These are phyloP conservation scores for Drosophila eugracilis DNA, from an alignment of 1,140 invertebrate genomes.

Conservation along the genomic window DNA sequence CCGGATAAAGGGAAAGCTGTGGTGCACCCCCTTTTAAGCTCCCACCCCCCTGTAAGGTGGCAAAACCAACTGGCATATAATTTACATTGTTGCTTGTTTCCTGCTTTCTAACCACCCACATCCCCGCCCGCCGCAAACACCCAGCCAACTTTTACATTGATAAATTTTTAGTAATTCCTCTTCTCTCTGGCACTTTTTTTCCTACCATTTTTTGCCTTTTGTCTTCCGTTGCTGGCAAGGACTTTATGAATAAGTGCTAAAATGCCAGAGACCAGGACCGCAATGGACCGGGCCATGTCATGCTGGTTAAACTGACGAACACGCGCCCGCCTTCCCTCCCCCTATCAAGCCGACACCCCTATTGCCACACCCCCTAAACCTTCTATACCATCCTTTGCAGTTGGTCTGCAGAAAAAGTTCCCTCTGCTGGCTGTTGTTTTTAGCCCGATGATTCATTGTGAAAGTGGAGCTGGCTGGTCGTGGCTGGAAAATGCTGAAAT, in stretches of 20 bases:
- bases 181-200: slow-evolving; percentile 58
- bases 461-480: slow-evolving; percentile 64
- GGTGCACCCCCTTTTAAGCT: neutral
- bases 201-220: slow-evolving; percentile 12
- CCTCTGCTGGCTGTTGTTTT: slow-evolving; percentile 54
- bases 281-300: slow-evolving; percentile 84
- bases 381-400: slow-evolving; percentile 11
- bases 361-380: neutral
- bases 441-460: slow-evolving; percentile 74
- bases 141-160: slow-evolving; percentile 75
- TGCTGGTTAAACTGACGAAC: slow-evolving; percentile 84
- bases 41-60: slow-evolving; percentile 4
- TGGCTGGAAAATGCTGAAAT: slow-evolving; percentile 57
- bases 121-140: neutral
- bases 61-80: slow-evolving; percentile 76
- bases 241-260: slow-evolving; percentile 84
- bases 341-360: too few species aligned
- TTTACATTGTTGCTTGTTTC: slow-evolving; percentile 82
- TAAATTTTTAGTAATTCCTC: slow-evolving; percentile 83
- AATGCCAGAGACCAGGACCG: slow-evolving; percentile 84
- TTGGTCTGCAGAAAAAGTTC: slow-evolving; percentile 32
- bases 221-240: slow-evolving; percentile 64
- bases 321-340: slow-evolving; percentile 21
- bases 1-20: slow-evolving; percentile 37
- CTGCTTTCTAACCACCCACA: slow-evolving; percentile 19